phyloP scores from a whole-genome alignment of 1,140 invertebrate genomes.

The Microplitis mediator region DNA sequence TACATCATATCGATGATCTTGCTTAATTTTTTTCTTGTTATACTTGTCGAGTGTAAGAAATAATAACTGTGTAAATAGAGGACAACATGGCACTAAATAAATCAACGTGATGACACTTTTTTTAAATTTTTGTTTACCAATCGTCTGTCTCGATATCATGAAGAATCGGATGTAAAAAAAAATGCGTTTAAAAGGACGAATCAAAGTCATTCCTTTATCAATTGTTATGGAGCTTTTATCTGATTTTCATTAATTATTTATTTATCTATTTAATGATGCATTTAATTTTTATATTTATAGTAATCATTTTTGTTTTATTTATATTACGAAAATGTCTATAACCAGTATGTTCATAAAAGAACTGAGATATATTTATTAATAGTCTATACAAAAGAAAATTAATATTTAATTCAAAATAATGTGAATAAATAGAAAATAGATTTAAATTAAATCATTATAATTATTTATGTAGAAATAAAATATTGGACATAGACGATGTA shows the following conservation, averaged over 20 bases:
- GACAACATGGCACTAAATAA: conserved; percentile 36
- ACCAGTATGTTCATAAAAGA: conserved; percentile 39
- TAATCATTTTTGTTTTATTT: background rate
- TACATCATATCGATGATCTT: background rate
- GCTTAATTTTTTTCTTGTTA: conserved; percentile 12
- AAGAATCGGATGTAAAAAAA: conserved; percentile 35
- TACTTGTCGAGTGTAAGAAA: background rate
- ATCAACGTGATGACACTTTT: conserved; percentile 30
- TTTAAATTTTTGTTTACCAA: conserved; percentile 44
- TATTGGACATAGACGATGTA: background rate
- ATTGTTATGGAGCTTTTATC: background rate
- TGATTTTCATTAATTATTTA: background rate
- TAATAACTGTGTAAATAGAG: conserved; percentile 48
- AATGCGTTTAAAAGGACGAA: conserved; percentile 24
- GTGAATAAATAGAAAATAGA: conserved; percentile 21
- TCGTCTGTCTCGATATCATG: conserved; percentile 42
- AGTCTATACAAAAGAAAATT: conserved; percentile 19
- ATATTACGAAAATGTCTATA: background rate
- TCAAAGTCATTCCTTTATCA: conserved; percentile 31
- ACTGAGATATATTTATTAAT: conserved; percentile 55
- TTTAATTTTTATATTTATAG: background rate
- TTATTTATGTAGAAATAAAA: background rate
- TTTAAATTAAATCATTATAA: background rate
- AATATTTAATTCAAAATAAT: conserved; percentile 12
- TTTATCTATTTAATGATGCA: background rate